A percentile compares a stretch with the other conserved stretches of the same genome.
These are phyloP conservation scores for Henicopernis longicauda DNA, from an alignment of 2,113 vertebrate genomes.

Conservation along the genomic window DNA sequence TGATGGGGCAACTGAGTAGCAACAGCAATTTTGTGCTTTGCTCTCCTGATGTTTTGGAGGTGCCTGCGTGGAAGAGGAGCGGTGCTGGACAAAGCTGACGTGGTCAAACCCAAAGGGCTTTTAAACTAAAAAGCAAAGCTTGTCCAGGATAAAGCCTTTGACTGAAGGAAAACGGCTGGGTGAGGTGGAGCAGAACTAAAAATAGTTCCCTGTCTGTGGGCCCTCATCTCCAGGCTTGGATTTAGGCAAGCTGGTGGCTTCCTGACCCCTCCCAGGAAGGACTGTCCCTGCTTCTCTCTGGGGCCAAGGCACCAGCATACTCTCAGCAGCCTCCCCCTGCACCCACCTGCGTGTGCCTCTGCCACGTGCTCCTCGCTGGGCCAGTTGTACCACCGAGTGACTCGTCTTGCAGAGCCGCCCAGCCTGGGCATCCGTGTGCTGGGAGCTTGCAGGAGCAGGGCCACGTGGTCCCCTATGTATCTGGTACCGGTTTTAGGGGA, in stretches of 20 bases:
- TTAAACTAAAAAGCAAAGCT: not conserved
- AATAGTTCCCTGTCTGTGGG: not conserved
- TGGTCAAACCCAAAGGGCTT: not conserved
- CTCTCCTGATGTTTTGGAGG: not conserved
- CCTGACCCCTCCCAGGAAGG: not conserved
- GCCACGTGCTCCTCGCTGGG: rapidly evolving
- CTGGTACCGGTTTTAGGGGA: not conserved
- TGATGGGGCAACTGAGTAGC: not conserved
- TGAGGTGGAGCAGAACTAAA: not conserved
- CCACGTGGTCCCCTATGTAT: rapidly evolving
- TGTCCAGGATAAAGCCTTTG: not conserved
- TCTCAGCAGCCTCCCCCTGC: not conserved
- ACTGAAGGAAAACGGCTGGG: not conserved
- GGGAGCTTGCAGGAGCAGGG: not conserved
- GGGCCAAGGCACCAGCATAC: not conserved
- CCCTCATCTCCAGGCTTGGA: not conserved
- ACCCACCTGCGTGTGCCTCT: rapidly evolving
- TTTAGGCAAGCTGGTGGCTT: not conserved
- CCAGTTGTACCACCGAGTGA: rapidly evolving
- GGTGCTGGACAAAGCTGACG: too few relatives aligned
- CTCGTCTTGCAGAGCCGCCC: rapidly evolving
- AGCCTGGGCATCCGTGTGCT: not conserved
- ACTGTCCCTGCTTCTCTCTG: rapidly evolving
- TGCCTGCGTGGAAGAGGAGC: not conserved
- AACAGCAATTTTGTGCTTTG: not conserved